These are phyloP conservation scores for Microctenopoma lineatum DNA, from an alignment of 2,797 vertebrate species.

Conservation along the genomic window DNA sequence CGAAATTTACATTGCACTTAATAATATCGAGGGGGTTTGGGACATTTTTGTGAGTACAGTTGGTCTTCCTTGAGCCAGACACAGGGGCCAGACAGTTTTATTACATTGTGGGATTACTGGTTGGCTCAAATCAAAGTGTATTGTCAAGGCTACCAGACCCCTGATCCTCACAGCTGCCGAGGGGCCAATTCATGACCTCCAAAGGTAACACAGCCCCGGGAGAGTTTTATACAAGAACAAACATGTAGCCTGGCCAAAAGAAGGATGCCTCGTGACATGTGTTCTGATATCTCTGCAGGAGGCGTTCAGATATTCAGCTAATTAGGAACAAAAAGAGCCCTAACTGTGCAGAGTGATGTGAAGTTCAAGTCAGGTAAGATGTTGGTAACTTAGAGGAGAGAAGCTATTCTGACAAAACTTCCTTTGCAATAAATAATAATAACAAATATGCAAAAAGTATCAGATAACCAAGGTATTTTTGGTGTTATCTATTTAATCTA, in stretches of 20 bases:
- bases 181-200: constrained; percentile 61
- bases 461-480: neutral
- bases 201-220: constrained; percentile 64
- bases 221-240: constrained; percentile 67
- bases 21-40: constrained; percentile 60
- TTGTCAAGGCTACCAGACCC: constrained; percentile 72
- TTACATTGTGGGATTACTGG: constrained; percentile 80
- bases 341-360: constrained; percentile 34
- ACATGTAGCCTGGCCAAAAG: constrained; percentile 51
- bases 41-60: constrained; percentile 76
- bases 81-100: constrained; percentile 78
- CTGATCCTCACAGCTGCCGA: constrained; percentile 61
- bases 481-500: constrained; percentile 1
- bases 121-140: constrained; percentile 79
- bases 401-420: constrained; percentile 18
- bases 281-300: constrained; percentile 63
- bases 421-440: constrained; percentile 1
- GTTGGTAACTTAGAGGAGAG: constrained; percentile 19
- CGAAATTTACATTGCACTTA: constrained; percentile 70
- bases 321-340: constrained; percentile 58
- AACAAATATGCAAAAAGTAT: constrained; percentile 10
- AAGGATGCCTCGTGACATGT: constrained; percentile 59
- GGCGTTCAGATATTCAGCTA: constrained; percentile 55
- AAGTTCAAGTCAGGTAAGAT: constrained; percentile 38
- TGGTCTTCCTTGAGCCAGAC: constrained; percentile 79